phyloP scores from a whole-genome alignment of 2,113 vertebrate species.

The Vidua chalybeata region DNA sequence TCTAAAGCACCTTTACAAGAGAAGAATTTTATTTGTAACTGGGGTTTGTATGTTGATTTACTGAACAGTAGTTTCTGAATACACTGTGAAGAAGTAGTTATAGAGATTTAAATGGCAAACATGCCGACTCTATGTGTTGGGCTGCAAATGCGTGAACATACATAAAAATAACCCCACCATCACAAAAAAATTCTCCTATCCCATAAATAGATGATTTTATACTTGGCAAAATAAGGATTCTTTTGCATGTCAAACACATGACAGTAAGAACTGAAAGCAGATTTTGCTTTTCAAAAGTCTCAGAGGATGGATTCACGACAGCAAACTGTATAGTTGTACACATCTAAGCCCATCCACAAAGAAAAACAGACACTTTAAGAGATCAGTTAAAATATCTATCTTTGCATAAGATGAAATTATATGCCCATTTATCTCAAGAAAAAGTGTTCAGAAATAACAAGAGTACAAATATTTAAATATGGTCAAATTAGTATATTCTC shows the following conservation, averaged over 20 bases:
- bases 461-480: neutral
- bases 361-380: neutral
- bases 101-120: neutral
- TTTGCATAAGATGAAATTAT: neutral
- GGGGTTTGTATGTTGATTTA: neutral
- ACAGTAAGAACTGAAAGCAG: neutral
- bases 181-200: neutral
- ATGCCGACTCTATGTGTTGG: neutral
- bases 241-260: neutral
- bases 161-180: neutral
- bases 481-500: neutral
- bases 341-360: neutral
- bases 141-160: neutral
- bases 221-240: neutral
- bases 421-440: neutral
- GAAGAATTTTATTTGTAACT: neutral
- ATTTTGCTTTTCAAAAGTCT: neutral
- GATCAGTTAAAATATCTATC: neutral
- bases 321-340: neutral
- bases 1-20: neutral
- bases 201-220: neutral
- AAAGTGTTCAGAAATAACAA: neutral
- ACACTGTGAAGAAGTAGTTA: neutral
- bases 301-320: neutral
- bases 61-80: neutral